Percentiles rank a stretch among this genome's conserved stretches.
These are phyloP conservation scores for Baccha elongata DNA, from an alignment of 2,888 invertebrate species.

Conservation along the genomic window DNA sequence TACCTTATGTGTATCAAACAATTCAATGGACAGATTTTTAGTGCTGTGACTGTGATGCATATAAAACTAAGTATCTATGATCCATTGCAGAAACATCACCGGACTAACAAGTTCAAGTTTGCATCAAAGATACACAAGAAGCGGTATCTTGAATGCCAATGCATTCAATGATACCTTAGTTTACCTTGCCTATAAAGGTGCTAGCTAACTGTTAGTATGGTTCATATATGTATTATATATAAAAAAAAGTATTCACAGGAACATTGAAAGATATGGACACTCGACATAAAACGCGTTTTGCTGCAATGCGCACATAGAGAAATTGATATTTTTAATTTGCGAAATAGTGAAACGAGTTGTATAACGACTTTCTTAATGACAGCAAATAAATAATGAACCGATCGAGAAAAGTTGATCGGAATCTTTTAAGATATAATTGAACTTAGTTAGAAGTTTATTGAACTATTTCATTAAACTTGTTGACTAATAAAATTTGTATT, in stretches of 20 bases:
- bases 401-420: too few species aligned
- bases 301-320: background rate
- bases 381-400: too few species aligned
- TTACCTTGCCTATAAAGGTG: background rate
- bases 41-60: too few species aligned
- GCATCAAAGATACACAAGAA: too few species aligned
- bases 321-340: constrained; percentile 2
- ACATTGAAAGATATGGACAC: background rate
- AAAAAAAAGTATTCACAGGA: too few species aligned
- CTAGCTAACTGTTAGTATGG: background rate
- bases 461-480: too few species aligned
- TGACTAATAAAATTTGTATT: too few species aligned
- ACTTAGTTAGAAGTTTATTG: too few species aligned
- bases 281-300: background rate
- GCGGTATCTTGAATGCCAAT: too few species aligned
- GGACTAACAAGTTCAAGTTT: constrained; percentile 7
- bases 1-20: background rate
- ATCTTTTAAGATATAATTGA: too few species aligned
- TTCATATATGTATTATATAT: background rate
- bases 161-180: background rate
- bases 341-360: background rate
- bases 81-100: background rate
- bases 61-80: background rate
- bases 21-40: too few species aligned
- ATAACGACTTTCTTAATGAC: background rate